Percentiles rank a stretch among this genome's conserved stretches.
phyloP scores from a whole-genome alignment of 2,888 invertebrate species.

The Cantharis rustica region DNA sequence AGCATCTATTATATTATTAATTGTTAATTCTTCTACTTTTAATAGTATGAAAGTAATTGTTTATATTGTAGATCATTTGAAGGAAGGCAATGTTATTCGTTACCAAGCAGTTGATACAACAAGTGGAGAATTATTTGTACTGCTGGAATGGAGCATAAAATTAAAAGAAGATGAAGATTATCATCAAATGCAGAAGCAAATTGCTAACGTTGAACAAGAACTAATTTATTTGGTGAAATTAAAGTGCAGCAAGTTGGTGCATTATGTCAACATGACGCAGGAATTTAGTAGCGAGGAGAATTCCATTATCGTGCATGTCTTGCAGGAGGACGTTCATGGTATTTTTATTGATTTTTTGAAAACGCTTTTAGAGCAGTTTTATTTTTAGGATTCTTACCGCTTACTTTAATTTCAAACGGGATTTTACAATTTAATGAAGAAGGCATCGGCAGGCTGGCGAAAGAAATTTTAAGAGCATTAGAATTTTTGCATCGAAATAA shows the following conservation, averaged over 20 bases:
- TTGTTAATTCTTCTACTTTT: too few relatives aligned
- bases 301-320: slow-evolving; percentile 67
- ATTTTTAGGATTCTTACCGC: slow-evolving; percentile 46
- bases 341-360: slow-evolving; percentile 28
- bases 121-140: slow-evolving; percentile 71
- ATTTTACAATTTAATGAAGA: slow-evolving; percentile 60
- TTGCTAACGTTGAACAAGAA: slow-evolving; percentile 77
- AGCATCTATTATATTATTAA: too few relatives aligned
- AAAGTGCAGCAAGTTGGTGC: slow-evolving; percentile 72
- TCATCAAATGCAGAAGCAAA: slow-evolving; percentile 60
- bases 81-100: slow-evolving; percentile 70
- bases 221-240: slow-evolving; percentile 71
- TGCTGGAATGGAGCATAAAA: slow-evolving; percentile 77
- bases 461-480: slow-evolving; percentile 75
- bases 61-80: slow-evolving; percentile 68
- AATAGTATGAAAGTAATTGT: not conserved
- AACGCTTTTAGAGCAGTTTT: slow-evolving; percentile 5
- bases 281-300: slow-evolving; percentile 62
- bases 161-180: slow-evolving; percentile 50
- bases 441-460: slow-evolving; percentile 68
- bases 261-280: slow-evolving; percentile 75
- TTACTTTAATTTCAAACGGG: slow-evolving; percentile 58
- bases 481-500: slow-evolving; percentile 80
- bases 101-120: slow-evolving; percentile 78
- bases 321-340: slow-evolving; percentile 71